Evolutionary conservation across 1,140 invertebrate genomes (phyloP), one percentile per base, ranked within the genome.

Genomic region (Trachymyrmex cornetzi): DNA sequence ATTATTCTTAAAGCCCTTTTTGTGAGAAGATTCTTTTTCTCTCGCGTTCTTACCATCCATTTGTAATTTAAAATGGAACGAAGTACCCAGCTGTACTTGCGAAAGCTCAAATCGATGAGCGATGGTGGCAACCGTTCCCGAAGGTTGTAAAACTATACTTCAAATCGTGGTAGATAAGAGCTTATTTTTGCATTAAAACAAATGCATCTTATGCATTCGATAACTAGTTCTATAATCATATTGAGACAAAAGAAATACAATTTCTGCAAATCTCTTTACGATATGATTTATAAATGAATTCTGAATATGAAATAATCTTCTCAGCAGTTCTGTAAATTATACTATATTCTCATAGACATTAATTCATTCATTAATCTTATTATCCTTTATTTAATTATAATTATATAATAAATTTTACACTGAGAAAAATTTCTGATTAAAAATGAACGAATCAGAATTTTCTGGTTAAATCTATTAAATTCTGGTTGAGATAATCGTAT

Each of bases 1-100:
- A 64, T 81, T 81, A 71, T 55, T 71, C 55, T 81, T 81, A 71
- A 80, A 81, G 66, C 50, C 19, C 79, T 81, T 81, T n/a, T n/a
- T n/a, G n/a, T 81, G 79, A 81, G 22, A 14, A 57, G 50, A 69
- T 71, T 57, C 50, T 71, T 44, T 81, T 69, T 81, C 30, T 53
- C 66, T 71, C 19, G 6, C 53, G 55, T 53, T 69, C 66, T 81
- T 30, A 81, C 34, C 64, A 44, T 81, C 66, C 44, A 84, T 84
- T 84, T 84, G 69, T 84, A 55, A 74, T 48, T 84, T 75, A 74
- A 84, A 84, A 74, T 44, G 3, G 64, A 66, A 24, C 69, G 2
- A 74, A 59, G 38, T 80, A 69, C 63, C 77, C 24, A 61, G 22
- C 53, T 48, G 38, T 59, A 82, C 44, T 59, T 55, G 34, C 53